Base-by-base conservation (phyloP, 2,113 vertebrate species). In the Phaethon lepturus region DNA sequence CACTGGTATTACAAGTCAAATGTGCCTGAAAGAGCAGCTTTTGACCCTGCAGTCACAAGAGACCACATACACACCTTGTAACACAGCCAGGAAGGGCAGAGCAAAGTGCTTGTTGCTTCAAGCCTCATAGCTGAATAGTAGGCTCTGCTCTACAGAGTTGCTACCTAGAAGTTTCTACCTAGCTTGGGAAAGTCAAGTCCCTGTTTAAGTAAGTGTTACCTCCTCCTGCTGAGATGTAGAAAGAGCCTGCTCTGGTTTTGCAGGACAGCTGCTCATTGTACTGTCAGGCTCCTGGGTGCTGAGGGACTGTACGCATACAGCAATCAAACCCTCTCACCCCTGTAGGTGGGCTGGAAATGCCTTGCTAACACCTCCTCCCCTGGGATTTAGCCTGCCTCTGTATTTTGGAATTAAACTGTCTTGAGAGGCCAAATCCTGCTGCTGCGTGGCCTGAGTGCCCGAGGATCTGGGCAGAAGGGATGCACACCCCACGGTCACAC, bases 401-500 rank as follows among this genome's bases (percentile, higher is more conserved):
- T 23, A 17, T 45, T 62, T 75, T 77, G 62, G 59, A 73, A 56
- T 50, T 59, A 72, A 74, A 52, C 25, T 23, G 22, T 42, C 52
- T 52, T 6, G 2, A 64, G 33, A 87, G 33, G 40, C 35, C 50
- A 76, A 81, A 73, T 64, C n/a, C 67, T 68, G 44, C 77, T 78
- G 50, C 78, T 80, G 80, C 2, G 3, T 3, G 9, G 50, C 22
- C 58, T 17, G 22, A 56, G 25, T 1, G 1, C 6, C 31, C 6
- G 1, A 25, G 47, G 35, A 40, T 33, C 6, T 50, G 33, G 38
- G 47, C 33, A 49, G 52, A 58, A 73, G 17, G 28, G 29, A 35
- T 26, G 29, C 25, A 17, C 24, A 28, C 10, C 20, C 66, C 60
- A 38, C 0, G 0, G 44, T 26, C 58, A 56, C 44, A 31, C 15